Base-by-base conservation (phyloP, 2,888 invertebrate genomes). In the Dicranocentrus wangi region DNA sequence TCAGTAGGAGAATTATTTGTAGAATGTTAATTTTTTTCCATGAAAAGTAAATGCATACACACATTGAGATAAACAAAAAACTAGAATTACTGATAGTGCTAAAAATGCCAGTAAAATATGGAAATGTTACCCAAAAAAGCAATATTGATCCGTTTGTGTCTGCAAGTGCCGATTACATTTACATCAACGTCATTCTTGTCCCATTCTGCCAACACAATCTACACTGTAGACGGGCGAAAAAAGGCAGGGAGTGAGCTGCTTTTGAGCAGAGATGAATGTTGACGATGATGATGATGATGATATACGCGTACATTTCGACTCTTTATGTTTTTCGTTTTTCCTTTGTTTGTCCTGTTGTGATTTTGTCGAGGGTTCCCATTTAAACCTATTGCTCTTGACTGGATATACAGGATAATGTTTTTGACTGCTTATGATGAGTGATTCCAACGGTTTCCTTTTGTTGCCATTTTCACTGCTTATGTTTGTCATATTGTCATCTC, bases 401-500 rank as follows among this genome's bases (percentile, higher is more conserved):
- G 19, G n/a, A 19, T 17, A 19, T 17, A 32, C 10, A 32, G 32
- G 51, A 51, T 32, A n/a, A n/a, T n/a, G n/a, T n/a, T n/a, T n/a
- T 43, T n/a, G 13, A 43, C 43, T 51, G 63, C 17, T 73, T 47
- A 7, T 58, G 75, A 65, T 55, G 60, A 66, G 60, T 69, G 69
- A 68, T 47, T 75, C 58, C 19, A 51, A 51, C 21, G 27, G 51
- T 55, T 58, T 47, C n/a, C 60, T 55, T 70, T 69, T 70, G 77
- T 77, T 77, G 77, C 77, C 51, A 55, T 77, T 77, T 77, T 77
- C 70, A 28, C 61, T 77, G 77, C 39, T 32, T 32, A 32, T 32
- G 10, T 63, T 77, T 77, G 77, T 70, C 77, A 51, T 70, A 77
- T 77, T 77, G 77, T 77, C 77, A 77, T 63, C 53, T 60, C 5